Base-by-base conservation (phyloP, 2,113 vertebrate genomes). In the Pimephales promelas region DNA sequence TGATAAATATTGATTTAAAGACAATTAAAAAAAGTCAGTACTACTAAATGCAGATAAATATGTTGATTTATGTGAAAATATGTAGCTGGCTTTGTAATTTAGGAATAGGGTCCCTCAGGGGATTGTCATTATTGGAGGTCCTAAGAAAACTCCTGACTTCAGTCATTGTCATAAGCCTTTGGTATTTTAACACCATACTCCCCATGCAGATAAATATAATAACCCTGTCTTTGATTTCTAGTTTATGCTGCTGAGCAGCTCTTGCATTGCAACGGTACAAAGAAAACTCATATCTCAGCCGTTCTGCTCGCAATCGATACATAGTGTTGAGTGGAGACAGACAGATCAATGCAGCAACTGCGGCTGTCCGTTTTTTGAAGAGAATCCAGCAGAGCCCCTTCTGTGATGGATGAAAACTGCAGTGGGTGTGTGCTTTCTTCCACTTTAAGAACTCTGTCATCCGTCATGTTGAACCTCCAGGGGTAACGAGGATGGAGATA, bases 371-470 rank as follows among this genome's bases (percentile, higher is more conserved):
- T 36, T 76, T 68, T 40, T 26, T 34, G 24, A 31, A 34, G 57
- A 31, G 28, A 75, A 71, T 59, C 61, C 78, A 84, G 40, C 40
- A 24, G 31, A 52, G 64, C 62, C 52, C 8, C 10, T 26, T 79
- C 49, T 84, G 82, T 84, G 82, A 81, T 77, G 77, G 71, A 84
- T 84, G 83, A 61, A 40, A 72, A 56, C 83, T 0, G 66, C 59
- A 26, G 83, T 81, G 68, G 49, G n/a, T 18, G n/a, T 54, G 34
- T 62, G 56, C 80, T 61, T 75, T 62, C 52, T 54, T 74, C 83
- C 83, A 82, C 72, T 70, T 61, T 18, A 76, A 57, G 8, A 81
- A 13, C 78, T 47, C 62, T n/a, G 57, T 68, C 78, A 82, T 84
- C 77, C 78, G 24, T 84, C 82, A 84, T 57, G 34, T n/a, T 16